Evolutionary conservation across 1,140 invertebrate genomes (phyloP).

Genomic region (Batillaria attramentaria): DNA sequence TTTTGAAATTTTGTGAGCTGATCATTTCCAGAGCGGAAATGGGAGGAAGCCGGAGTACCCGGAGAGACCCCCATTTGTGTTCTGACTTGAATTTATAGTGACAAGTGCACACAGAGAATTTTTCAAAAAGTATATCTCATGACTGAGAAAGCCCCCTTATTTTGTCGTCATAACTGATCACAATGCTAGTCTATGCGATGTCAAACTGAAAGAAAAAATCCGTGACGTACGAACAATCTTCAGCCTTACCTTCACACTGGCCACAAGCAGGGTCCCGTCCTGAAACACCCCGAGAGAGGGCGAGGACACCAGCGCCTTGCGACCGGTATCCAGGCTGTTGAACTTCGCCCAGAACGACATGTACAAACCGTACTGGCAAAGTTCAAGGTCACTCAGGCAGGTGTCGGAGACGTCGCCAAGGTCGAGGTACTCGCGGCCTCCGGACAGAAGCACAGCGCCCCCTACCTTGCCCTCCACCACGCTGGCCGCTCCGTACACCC

Average conservation of each 20-base stretch:
- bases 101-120: no score
- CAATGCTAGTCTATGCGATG: no score
- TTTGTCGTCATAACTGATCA: no score
- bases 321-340: slow-evolving; percentile 43
- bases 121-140: no score
- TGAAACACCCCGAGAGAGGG: slow-evolving; percentile 58
- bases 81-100: no score
- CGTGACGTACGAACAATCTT: no score
- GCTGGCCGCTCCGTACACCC: slow-evolving; percentile 35
- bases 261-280: slow-evolving; percentile 50
- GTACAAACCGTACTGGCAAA: slow-evolving; percentile 65
- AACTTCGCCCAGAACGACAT: slow-evolving; percentile 64
- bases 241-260: slow-evolving; percentile 51
- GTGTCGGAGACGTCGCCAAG: slow-evolving; percentile 52
- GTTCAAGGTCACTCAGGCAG: slow-evolving; percentile 60
- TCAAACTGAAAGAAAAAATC: no score
- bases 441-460: slow-evolving; percentile 53
- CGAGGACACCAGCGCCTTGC: slow-evolving; percentile 44
- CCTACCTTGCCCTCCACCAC: slow-evolving; percentile 13
- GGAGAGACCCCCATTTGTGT: no score
- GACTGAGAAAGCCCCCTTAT: no score
- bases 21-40: no score
- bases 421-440: slow-evolving; percentile 59
- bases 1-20: no score
- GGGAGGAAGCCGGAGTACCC: no score